A percentile compares a stretch with the other conserved stretches of the same genome.
phyloP scores from a whole-genome alignment of 2,888 invertebrate genomes.

The Oithona nana region DNA sequence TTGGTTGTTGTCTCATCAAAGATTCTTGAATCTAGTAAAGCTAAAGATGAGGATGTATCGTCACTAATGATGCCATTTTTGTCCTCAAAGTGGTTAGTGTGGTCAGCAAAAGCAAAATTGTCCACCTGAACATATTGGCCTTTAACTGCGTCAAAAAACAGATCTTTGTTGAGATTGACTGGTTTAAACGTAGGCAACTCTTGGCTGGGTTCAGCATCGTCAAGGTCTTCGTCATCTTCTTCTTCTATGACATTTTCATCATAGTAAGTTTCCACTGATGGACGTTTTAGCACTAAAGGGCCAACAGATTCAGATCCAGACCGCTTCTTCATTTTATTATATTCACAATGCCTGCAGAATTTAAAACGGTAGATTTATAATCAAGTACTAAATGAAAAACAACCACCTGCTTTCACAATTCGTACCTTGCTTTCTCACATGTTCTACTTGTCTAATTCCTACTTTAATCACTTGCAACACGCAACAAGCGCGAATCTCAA shows the following conservation, averaged over 20 bases:
- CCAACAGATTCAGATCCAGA: too few species aligned
- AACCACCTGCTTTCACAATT: too few species aligned
- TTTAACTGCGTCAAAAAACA: not conserved
- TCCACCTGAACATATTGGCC: not conserved
- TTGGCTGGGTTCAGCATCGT: not conserved
- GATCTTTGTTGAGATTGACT: not conserved
- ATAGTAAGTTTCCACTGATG: not conserved
- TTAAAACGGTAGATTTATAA: too few species aligned
- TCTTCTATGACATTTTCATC: not conserved
- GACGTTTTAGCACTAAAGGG: too few species aligned
- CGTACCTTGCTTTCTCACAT: too few species aligned
- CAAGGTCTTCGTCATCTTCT: not conserved
- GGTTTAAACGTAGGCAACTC: not conserved
- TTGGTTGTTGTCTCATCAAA: not conserved
- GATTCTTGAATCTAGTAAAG: not conserved
- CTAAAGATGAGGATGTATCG: not conserved
- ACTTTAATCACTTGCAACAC: too few species aligned
- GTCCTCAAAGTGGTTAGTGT: not conserved
- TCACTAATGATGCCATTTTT: too few species aligned
- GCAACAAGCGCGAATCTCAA: too few species aligned
- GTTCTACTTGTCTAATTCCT: too few species aligned
- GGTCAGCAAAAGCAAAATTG: not conserved
- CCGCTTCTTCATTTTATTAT: too few species aligned
- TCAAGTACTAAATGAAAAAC: too few species aligned
- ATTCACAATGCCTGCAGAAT: too few species aligned